Base-by-base conservation (phyloP, 2,888 invertebrate species). In the Coronaproctus castanopsis region DNA sequence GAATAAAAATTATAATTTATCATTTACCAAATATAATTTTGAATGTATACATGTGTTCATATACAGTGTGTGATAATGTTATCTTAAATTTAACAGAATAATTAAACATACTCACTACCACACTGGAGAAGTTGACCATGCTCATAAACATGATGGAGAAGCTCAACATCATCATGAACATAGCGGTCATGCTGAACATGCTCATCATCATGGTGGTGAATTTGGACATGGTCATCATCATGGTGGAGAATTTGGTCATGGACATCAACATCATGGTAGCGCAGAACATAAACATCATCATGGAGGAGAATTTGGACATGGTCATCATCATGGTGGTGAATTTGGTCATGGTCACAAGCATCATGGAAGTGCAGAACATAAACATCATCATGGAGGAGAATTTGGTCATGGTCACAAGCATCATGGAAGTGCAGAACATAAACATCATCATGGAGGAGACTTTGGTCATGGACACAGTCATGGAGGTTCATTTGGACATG, bases 401-500 rank as follows among this genome's bases (percentile, higher is more conserved):
- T 62, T 63, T 52, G 65, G 64, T 10, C 67, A 67, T 54, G 65
- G 65, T 0, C 67, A 67, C 60, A 61, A 66, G 2, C 67, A 67
- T 50, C 65, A 65, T 52, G 65, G 65, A 8, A 62, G 64, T 50
- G 63, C 64, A 52, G 65, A 63, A 10, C 67, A 67, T 60, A 63
- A 62, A 24, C 67, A 67, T 53, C 63, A 65, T 20, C 67, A 67
- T 55, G 64, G 64, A 49, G 67, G 67, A 10, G 56, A 52, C 14
- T 57, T 59, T 36, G 63, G 57, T 5, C 63, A 63, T 57, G 55
- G 50, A 2, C 63, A 63, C 62, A 61, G 76, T 76, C 75, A 76
- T 59, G 81, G 81, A 65, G 80, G 79, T 66, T 80, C 82, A 8
- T 76, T 79, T 8, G 80, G 82, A 62, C 80, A 81, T 67, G 78